Evolutionary conservation across 2,888 invertebrate genomes (phyloP), one percentile per base, ranked within the genome.

Genomic region (Leptopilina myrica): DNA sequence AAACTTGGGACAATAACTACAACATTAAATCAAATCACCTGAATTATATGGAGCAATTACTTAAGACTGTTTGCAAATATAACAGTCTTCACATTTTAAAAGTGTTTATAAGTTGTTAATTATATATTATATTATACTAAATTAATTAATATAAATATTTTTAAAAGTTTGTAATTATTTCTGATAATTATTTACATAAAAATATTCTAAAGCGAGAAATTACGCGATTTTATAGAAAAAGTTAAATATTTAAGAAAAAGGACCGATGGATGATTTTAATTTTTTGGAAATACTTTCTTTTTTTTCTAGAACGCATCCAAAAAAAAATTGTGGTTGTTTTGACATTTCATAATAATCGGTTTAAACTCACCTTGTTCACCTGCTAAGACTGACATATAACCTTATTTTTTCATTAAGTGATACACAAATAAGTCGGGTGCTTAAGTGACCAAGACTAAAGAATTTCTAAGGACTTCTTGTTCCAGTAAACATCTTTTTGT

Each of bases 41-140:
- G 12, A 49, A 65, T n/a, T 65, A 65, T 65, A 65, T 65, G 65
- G 12, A 65, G 3, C 65, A 65, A 40, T 65, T 65, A 33, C 33
- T 1, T 5, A 65, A 65, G 65, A 5, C 65, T 43, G 65, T 65
- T 40, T 65, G 65, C 43, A 26, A 49, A 11, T 49, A 49, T 49
- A 49, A 49, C 49, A 49, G 64, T 64, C 64, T 26, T 8, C 64
- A 64, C 7, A 65, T 65, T 20, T 65, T 3, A 43, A 65, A 65
- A 65, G 5, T 26, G 14, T 33, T 65, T 7, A 40, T 20, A 65
- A 65, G 43, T 20, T 6, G 5, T 20, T 33, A 65, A 20, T 11
- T 43, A 65, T 65, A 26, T 65, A 43, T 65, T 65, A 3, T 65
- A 65, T 43, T n/a, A 56, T 56, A n/a, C 2, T 56, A 56, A 56